Evolutionary conservation across 2,797 vertebrate genomes (phyloP).

Genomic region (Cossypha dichroa): DNA sequence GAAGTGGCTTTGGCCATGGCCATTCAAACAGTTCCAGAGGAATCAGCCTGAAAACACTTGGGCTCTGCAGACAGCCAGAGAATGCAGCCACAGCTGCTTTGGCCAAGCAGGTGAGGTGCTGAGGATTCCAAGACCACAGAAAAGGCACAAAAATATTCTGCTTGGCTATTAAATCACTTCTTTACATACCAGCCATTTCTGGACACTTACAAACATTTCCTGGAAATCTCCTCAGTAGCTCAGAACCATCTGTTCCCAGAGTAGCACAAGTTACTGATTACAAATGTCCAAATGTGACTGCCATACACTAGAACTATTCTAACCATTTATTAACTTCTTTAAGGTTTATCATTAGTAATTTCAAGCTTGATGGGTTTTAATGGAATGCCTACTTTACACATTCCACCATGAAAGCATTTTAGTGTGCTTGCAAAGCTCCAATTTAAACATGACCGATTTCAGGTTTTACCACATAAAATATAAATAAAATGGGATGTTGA

Average conservation of each 20-base stretch:
- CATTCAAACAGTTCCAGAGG: neutral
- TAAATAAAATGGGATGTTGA: neutral
- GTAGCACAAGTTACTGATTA: conserved; percentile 9
- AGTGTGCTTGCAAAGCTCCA: neutral
- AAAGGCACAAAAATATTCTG: neutral
- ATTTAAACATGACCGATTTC: neutral
- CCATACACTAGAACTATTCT: neutral
- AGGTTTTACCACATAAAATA: neutral
- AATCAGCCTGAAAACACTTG: neutral
- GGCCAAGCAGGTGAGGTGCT: conserved; percentile 3
- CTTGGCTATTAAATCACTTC: neutral
- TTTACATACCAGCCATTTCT: conserved; percentile 7
- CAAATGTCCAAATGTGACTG: neutral
- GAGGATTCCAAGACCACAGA: neutral
- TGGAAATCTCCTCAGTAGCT: neutral
- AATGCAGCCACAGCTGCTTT: neutral
- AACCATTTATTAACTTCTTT: conserved; percentile 23
- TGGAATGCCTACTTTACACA: neutral
- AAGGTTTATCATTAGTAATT: conserved; percentile 2
- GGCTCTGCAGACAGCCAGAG: neutral
- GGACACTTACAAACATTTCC: conserved; percentile 13
- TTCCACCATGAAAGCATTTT: neutral
- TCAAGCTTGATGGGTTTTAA: neutral
- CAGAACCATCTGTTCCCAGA: neutral
- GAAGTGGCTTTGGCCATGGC: neutral